phyloP scores from a whole-genome alignment of 2,113 vertebrate species.

The Rhombomys opimus region DNA sequence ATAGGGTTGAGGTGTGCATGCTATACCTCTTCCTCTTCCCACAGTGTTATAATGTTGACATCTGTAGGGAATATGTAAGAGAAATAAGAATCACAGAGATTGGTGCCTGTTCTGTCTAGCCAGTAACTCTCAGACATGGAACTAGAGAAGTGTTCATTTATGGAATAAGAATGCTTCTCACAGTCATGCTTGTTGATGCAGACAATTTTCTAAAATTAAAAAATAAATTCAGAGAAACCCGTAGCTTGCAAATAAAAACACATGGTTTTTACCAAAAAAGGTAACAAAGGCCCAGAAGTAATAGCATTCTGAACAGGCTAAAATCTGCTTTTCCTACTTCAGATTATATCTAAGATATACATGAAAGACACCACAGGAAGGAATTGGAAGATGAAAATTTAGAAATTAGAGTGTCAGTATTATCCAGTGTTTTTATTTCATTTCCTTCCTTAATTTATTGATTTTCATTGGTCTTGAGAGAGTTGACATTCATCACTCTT shows the following conservation, averaged over 20 bases:
- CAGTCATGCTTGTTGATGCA: neutral
- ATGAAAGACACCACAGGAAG: neutral
- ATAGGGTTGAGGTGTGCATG: neutral
- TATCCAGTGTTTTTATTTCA: neutral
- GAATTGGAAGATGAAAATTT: neutral
- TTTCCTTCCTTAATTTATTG: neutral
- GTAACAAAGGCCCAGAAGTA: neutral
- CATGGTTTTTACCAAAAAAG: neutral
- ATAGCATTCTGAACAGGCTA: neutral
- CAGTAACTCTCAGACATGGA: neutral
- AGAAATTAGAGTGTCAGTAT: neutral
- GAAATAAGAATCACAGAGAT: neutral
- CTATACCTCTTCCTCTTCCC: neutral
- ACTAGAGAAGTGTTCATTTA: neutral
- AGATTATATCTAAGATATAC: neutral
- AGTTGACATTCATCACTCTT: neutral
- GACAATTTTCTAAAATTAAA: neutral
- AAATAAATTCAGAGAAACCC: neutral
- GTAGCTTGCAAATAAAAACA: neutral
- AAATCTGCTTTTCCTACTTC: neutral
- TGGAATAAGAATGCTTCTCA: neutral
- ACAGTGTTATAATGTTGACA: neutral
- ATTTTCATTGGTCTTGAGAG: neutral
- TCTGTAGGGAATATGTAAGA: neutral
- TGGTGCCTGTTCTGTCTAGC: neutral